Evolutionary conservation across 2,797 vertebrate species (phyloP), one percentile per base, ranked within the genome.

Genomic region (Nyctalus aviator): DNA sequence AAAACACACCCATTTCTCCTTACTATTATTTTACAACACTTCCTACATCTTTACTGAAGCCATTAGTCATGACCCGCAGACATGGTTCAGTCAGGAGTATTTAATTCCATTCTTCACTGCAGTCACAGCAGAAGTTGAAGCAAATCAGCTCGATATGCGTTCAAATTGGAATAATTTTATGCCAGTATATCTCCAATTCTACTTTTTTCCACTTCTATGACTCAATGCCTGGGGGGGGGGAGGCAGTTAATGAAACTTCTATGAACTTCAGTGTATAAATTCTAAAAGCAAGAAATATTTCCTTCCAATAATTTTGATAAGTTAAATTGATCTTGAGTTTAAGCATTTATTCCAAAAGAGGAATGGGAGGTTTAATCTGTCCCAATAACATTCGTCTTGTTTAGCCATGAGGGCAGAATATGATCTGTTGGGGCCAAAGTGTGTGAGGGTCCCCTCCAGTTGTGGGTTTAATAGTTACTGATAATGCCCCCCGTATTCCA

Each of bases 181-280:
- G 11, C 2, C 55, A 15, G 0, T 4, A 6, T 57, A 53, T 46
- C 2, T 20, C 11, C 17, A 8, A 73, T 78, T 64, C 0, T 4
- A 11, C 17, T 53, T 41, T 30, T 53, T 46, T 23, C 30, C 8
- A 27, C 1, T 3, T 7, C 1, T 62, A 4, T 55, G 11, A 15
- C 15, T 77, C 6, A 82, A 68, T 64, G 6, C 3, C 7, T 72
- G 84, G 30, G 2, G 8, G n/a, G n/a, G n/a, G n/a, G n/a, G n/a
- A 23, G 21, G 18, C 7, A 92, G 62, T 55, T 15, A 57, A 79
- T 35, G 53, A 35, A 37, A 93, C 0, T 21, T 10, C 8, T 64
- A n/a, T 64, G 14, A 59, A 87, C 72, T 68, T 94, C 75, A 77
- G 18, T 81, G 89, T 25, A 25, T 73, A 68, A 94, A 55, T 6